Conservation (phyloP, 2,113 vertebrate genomes). For the Phylloscopus whistleri region DNA sequence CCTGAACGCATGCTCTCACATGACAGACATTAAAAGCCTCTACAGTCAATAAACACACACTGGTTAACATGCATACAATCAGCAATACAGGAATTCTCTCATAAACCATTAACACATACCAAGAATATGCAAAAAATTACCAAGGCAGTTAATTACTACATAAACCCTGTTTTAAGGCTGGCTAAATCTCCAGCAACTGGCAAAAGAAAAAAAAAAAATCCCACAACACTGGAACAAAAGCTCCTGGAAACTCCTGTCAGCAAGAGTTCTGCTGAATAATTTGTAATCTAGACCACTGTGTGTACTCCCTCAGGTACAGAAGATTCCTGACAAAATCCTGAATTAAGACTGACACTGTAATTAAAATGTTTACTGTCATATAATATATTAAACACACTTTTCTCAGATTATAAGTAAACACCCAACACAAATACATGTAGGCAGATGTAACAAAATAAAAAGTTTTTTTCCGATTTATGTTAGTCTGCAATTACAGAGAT, state of each 20-base stretch:
- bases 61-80: neutral
- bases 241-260: neutral
- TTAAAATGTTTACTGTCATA: neutral
- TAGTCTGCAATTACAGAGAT: neutral
- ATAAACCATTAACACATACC: neutral
- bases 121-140: neutral
- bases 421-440: neutral
- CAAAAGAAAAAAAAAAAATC: neutral
- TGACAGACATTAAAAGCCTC: neutral
- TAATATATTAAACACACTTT: neutral
- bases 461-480: neutral
- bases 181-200: neutral
- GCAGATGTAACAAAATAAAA: neutral
- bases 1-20: neutral
- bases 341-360: neutral
- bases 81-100: neutral
- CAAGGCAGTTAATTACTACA: neutral
- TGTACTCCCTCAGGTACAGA: neutral
- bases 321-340: neutral
- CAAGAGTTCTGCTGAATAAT: neutral
- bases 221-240: neutral
- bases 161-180: neutral
- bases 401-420: neutral
- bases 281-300: neutral
- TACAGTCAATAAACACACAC: fast-evolving